These are phyloP conservation scores for Drosophila limbata DNA, from an alignment of 2,888 invertebrate species.

Conservation along the genomic window DNA sequence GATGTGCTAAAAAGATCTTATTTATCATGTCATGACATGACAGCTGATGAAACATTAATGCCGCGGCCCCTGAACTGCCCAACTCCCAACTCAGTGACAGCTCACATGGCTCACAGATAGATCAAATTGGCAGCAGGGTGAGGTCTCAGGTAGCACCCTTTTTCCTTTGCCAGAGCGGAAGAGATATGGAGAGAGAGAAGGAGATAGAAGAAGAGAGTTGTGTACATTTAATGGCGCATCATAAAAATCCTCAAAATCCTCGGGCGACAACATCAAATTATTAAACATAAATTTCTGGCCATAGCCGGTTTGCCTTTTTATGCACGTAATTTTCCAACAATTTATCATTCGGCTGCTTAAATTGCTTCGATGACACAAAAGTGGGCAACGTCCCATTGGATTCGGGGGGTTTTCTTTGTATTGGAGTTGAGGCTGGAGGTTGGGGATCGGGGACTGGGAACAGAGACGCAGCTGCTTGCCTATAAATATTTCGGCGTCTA, in stretches of 20 bases:
- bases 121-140: constrained; percentile 13
- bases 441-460: constrained; percentile 1
- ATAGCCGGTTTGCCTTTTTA: constrained; percentile 62
- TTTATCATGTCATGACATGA: constrained; percentile 72
- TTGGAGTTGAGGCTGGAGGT: constrained; percentile 2
- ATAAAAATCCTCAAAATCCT: constrained; percentile 67
- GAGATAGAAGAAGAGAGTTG: constrained; percentile 12
- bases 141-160: constrained; percentile 19
- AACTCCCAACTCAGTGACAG: constrained; percentile 1
- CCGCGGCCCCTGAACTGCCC: constrained; percentile 46
- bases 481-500: constrained; percentile 78
- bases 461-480: constrained; percentile 52
- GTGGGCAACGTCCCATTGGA: constrained; percentile 55
- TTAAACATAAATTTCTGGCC: constrained; percentile 76
- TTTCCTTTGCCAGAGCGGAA: background rate
- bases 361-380: constrained; percentile 77
- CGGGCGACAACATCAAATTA: constrained; percentile 73
- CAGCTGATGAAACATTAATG: constrained; percentile 72
- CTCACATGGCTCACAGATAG: constrained; percentile 20
- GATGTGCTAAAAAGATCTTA: constrained; percentile 69
- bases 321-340: constrained; percentile 78
- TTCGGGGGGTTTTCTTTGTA: background rate
- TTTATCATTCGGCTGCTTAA: constrained; percentile 72
- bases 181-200: background rate
- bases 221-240: constrained; percentile 59